Evolutionary conservation across 1,140 invertebrate species (phyloP).

Genomic region (Magallana gigas): DNA sequence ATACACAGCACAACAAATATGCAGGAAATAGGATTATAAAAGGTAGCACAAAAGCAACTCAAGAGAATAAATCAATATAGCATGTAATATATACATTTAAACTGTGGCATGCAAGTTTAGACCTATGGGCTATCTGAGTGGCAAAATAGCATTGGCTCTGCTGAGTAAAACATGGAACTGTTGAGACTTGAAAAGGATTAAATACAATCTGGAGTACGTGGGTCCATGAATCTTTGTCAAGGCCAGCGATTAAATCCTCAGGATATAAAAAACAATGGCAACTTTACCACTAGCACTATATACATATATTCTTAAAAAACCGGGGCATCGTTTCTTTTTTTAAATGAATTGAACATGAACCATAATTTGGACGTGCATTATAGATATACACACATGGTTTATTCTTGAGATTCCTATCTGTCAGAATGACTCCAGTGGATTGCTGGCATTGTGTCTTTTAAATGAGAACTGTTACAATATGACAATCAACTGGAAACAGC

Average conservation of each 20-base stretch:
- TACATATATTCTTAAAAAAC: no score
- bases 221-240: background rate
- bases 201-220: background rate
- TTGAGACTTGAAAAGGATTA: background rate
- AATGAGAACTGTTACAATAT: constrained; percentile 22
- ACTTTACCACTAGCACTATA: background rate
- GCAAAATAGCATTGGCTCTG: background rate
- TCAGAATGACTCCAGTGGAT: background rate
- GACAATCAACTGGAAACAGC: background rate
- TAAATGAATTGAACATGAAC: no score
- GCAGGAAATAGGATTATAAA: background rate
- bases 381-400: background rate
- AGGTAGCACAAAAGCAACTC: background rate
- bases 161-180: background rate
- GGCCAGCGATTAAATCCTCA: constrained; percentile 3
- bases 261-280: background rate
- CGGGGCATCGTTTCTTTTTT: no score
- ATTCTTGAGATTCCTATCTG: background rate
- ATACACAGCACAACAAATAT: background rate
- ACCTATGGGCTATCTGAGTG: background rate
- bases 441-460: constrained; percentile 14
- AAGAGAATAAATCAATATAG: background rate
- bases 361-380: no score
- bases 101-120: background rate
- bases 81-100: no score